Evolutionary conservation across 2,888 invertebrate genomes (phyloP), one percentile per base, ranked within the genome.

Genomic region (Melanophora roralis): DNA sequence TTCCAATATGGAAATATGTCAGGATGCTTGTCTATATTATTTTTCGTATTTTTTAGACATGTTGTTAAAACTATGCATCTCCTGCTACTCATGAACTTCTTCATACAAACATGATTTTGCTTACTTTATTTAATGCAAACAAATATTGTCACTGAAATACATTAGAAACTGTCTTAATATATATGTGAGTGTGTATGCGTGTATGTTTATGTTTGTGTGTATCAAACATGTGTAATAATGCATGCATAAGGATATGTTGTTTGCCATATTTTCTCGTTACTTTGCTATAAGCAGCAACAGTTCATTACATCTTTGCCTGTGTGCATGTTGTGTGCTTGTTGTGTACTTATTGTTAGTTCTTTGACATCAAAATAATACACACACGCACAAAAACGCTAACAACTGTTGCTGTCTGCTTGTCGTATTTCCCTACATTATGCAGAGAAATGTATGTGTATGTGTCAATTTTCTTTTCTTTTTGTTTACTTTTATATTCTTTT

Each of bases 351-450:
- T 45, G 23, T 21, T 21, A 43, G 36, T 36, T 53, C n/a, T 55
- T 23, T 38, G 7, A 19, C 62, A 64, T 65, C 49, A 68, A 53
- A 60, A 60, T 27, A 27, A 27, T 27, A 27, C 4, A 27, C 27
- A 27, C 6, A 27, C 27, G n/a, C 34, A 71, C 16, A 45, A 19
- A 9, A 71, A 67, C 14, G 51, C 64, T 59, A 72, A 68, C 80
- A 80, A 80, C 76, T 73, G 76, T 69, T 80, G 76, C 76, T 73
- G 71, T 49, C 59, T 65, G 51, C 38, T 55, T 67, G 72, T 60
- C 51, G 59, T 55, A 55, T 47, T 36, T 62, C 19, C 45, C 14
- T 32, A 21, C n/a, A 51, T 14, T 27, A 8, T 40, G 9, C 62
- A 47, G n/a, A 27, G 14, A 36, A 5, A 38, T 2, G 12, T 2